Evolutionary conservation across 2,888 invertebrate genomes (phyloP), one percentile per base, ranked within the genome.

Genomic region (Oasisia sp.): DNA sequence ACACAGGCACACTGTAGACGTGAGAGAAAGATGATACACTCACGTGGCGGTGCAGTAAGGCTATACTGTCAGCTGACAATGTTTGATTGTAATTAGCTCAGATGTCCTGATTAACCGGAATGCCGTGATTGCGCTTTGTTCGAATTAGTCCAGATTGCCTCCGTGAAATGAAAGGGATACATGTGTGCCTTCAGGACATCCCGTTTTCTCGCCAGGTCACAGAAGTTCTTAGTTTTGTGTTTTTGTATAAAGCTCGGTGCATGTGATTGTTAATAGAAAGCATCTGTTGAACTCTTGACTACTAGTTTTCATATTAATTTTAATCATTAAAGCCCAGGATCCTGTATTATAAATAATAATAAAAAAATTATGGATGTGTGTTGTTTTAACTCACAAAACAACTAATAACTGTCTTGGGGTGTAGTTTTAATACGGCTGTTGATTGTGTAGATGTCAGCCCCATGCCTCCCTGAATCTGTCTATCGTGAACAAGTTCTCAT

Each of bases 11-110:
- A n/a, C n/a, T 74, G 74, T 19, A n/a, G 27, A n/a, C 27, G 74
- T 74, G 74, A 19, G 14, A 74, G 74, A 74, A 74, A 74, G n/a
- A 74, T 19, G 74, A 74, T 74, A 19, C 7, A n/a, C 74, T 19
- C 74, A 74, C 74, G 27, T 7, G 19, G n/a, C 74, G 5, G 74
- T 3, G 27, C 19, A 74, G 74, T 74, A 74, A 74, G 74, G 7
- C 19, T 5, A 74, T 74, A 74, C 27, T n/a, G 74, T 74, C 74
- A 74, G 19, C 14, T n/a, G 27, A 74, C 74, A 74, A 74, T 74
- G 74, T 74, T 74, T 74, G 74, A 74, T 74, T 74, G 74, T 74
- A 74, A 74, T n/a, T 74, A 74, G 74, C 74, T 74, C 19, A 74
- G 74, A 74, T 74, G 27, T 19, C n/a, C 27, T 27, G 74, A 74